Base-by-base conservation (phyloP, 2,797 vertebrate species). In the Rachycentron canadum region DNA sequence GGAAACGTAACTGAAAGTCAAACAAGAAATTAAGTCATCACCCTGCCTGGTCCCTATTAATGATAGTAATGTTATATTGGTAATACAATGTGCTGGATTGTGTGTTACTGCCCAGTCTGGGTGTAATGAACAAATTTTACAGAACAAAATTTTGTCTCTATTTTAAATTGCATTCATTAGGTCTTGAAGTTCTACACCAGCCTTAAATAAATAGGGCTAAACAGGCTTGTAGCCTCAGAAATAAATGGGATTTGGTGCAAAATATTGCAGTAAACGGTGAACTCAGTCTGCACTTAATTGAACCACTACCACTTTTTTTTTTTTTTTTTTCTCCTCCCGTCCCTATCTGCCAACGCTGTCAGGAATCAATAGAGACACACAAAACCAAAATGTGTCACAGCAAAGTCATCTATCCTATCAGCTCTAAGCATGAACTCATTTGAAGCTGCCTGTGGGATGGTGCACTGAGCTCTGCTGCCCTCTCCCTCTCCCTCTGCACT, bases 401-500 rank as follows among this genome's bases (percentile, higher is more conserved):
- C 64, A 66, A 73, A 87, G 85, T 76, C 84, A 40, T 85, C 81
- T 50, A 73, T 73, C 55, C 62, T 52, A 34, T 76, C 79, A 57
- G 66, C 78, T 86, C 73, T 50, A 4, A 56, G 61, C 64, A n/a
- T 75, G 68, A 86, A 78, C 78, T 85, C 75, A 83, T 85, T 85
- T 90, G 81, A 90, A 85, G 85, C 81, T 40, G 81, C 88, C 74
- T 40, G 78, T 79, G 89, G 77, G 88, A 88, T 64, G 61, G 57
- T 55, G 28, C 41, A 5, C 79, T 65, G 85, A 77, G 82, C 82
- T 79, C 69, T 6, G 79, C 85, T 92, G 88, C 90, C 91, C 89
- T 91, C 81, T 89, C 78, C 91, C 89, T 91, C 81, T 89, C 78
- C 83, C 74, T 71, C 79, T 61, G 78, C 80, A 32, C 83, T 53